A percentile compares a stretch with the other conserved stretches of the same genome.
Conservation (phyloP, 2,888 invertebrate species). For the Eurytoma adleriae region DNA sequence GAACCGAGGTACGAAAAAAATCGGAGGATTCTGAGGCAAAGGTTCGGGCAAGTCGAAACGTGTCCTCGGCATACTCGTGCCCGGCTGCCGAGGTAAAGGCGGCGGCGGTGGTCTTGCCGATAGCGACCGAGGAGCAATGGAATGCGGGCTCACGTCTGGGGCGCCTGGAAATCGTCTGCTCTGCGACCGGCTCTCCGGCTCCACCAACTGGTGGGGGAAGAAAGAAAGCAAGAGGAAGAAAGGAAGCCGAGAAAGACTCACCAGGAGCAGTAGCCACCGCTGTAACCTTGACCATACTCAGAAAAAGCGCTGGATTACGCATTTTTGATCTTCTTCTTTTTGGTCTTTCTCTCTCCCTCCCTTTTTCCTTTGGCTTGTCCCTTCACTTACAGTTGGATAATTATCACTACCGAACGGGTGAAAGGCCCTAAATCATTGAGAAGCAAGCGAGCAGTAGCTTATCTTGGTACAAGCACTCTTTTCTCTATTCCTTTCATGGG, state of each 20-base stretch:
- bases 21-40: conserved; percentile 19
- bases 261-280: too few relatives aligned
- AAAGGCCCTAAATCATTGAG: too few relatives aligned
- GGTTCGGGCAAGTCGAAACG: conserved; percentile 7
- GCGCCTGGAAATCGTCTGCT: conserved; percentile 19
- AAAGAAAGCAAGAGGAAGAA: conserved; percentile 27
- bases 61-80: conserved; percentile 8
- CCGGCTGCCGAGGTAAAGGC: conserved; percentile 16
- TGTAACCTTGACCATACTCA: too few relatives aligned
- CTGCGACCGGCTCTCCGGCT: conserved; percentile 5
- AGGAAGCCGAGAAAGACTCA: conserved; percentile 13
- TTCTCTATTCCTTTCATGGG: too few relatives aligned
- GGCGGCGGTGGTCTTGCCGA: conserved; percentile 7
- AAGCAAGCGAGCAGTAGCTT: too few relatives aligned
- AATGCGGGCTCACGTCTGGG: conserved; percentile 12
- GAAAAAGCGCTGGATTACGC: too few relatives aligned
- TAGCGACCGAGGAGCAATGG: not conserved
- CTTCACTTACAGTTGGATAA: too few relatives aligned
- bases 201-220: conserved; percentile 3
- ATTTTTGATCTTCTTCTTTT: too few relatives aligned
- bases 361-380: too few relatives aligned
- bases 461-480: too few relatives aligned
- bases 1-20: not conserved
- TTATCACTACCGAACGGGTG: too few relatives aligned
- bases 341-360: too few relatives aligned